Conservation (phyloP, 2,797 vertebrate species). For the Pagetopsis macropterus region DNA sequence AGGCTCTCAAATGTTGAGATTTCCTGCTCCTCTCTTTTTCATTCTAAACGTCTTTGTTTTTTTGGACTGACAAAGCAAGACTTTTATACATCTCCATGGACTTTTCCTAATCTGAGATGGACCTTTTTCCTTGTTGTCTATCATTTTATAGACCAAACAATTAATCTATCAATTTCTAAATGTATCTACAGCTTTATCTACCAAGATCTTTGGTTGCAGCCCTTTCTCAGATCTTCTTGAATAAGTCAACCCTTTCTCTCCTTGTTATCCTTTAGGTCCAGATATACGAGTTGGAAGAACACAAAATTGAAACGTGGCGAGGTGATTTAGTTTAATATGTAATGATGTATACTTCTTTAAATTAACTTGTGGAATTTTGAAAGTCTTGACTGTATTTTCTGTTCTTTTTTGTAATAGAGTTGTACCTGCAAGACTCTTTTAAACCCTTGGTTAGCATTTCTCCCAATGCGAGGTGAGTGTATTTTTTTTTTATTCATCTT, state of each 20-base stretch:
- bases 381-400: not conserved
- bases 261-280: slow-evolving; percentile 87
- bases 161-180: no score
- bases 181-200: no score
- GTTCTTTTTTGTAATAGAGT: slow-evolving; percentile 78
- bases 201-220: no score
- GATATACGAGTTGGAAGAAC: slow-evolving; percentile 98
- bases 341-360: not conserved
- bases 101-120: no score
- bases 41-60: no score
- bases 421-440: slow-evolving; percentile 97
- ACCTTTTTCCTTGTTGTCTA: no score
- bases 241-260: not conserved
- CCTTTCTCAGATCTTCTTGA: slow-evolving; percentile 7
- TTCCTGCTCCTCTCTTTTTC: no score
- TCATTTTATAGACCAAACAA: no score
- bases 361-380: not conserved
- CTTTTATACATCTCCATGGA: no score
- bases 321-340: slow-evolving; percentile 79
- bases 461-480: slow-evolving; percentile 91
- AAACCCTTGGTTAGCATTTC: slow-evolving; percentile 97
- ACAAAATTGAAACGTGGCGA: slow-evolving; percentile 99
- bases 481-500: not conserved
- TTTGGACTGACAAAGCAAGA: no score
- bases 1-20: no score